Conservation (phyloP, 2,113 vertebrate species). For the Vimba vimba region DNA sequence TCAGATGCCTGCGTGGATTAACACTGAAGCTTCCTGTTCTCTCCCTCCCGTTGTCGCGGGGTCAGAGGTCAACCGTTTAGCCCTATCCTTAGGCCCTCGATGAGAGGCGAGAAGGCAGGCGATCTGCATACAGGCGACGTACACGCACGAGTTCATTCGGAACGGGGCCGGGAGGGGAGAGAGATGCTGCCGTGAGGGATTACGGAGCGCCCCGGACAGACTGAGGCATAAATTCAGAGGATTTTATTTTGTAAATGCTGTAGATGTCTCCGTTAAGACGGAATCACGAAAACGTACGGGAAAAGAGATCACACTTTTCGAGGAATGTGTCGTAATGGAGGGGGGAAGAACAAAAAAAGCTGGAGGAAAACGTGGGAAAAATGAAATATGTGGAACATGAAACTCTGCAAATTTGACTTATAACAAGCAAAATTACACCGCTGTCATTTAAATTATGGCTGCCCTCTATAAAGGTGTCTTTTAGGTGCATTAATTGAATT, state of each 20-base stretch:
- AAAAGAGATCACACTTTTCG: slow-evolving; percentile 42
- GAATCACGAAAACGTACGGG: background rate
- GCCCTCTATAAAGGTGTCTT: slow-evolving; percentile 99
- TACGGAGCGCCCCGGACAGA: slow-evolving; percentile 60
- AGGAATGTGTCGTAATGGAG: slow-evolving; percentile 32
- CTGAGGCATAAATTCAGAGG: slow-evolving; percentile 42
- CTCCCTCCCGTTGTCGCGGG: slow-evolving; percentile 58
- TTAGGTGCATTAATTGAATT: slow-evolving; percentile 99
- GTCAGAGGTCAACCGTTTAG: slow-evolving; percentile 96
- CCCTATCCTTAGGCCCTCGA: slow-evolving; percentile 89
- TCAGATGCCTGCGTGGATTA: slow-evolving; percentile 99
- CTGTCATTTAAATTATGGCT: slow-evolving; percentile 99
- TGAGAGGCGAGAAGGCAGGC: slow-evolving; percentile 86
- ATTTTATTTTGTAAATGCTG: slow-evolving; percentile 49
- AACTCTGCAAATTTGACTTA: slow-evolving; percentile 99
- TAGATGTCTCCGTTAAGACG: slow-evolving; percentile 49
- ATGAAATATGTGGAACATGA: slow-evolving; percentile 96
- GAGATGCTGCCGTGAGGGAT: slow-evolving; percentile 63
- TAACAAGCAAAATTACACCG: slow-evolving; percentile 99
- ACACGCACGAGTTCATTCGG: slow-evolving; percentile 84
- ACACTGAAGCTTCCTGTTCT: slow-evolving; percentile 83
- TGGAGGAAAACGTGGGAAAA: slow-evolving; percentile 71
- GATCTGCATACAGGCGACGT: slow-evolving; percentile 90
- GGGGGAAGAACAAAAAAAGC: slow-evolving; percentile 52
- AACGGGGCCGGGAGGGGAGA: slow-evolving; percentile 34